Evolutionary conservation across 2,113 vertebrate species (phyloP).

Genomic region (Condylura cristata): DNA sequence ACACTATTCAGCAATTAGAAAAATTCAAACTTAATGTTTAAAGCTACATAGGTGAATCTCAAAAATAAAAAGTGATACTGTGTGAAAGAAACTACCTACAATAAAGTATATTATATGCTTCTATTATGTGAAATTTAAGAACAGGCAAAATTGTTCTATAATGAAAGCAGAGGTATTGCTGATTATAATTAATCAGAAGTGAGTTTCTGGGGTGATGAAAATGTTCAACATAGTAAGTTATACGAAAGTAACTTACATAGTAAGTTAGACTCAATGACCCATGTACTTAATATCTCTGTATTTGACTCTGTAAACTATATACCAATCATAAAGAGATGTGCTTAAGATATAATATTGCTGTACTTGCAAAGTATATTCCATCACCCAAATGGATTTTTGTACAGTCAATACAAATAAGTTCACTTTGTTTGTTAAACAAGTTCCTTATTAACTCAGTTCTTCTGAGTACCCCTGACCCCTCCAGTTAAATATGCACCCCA

Average conservation of each 20-base stretch:
- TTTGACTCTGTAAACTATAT: not conserved
- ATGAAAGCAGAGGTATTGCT: not conserved
- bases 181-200: fast-evolving
- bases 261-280: not conserved
- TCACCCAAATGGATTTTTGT: not conserved
- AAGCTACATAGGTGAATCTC: not conserved
- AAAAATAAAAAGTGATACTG: constrained; percentile 16
- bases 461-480: not conserved
- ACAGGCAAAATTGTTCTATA: not conserved
- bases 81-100: not conserved
- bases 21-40: constrained; percentile 22
- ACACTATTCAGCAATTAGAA: constrained; percentile 26
- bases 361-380: not conserved
- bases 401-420: not conserved
- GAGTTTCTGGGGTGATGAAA: not conserved
- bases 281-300: not conserved
- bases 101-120: not conserved
- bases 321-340: not conserved
- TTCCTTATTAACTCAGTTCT: not conserved
- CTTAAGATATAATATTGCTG: not conserved
- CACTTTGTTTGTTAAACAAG: not conserved
- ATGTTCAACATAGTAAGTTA: not conserved
- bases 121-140: constrained; percentile 32
- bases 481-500: not conserved
- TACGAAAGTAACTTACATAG: too few species aligned